Evolutionary conservation across 2,797 vertebrate species (phyloP), one percentile per base, ranked within the genome.

Genomic region (Halcyon smyrnensis): DNA sequence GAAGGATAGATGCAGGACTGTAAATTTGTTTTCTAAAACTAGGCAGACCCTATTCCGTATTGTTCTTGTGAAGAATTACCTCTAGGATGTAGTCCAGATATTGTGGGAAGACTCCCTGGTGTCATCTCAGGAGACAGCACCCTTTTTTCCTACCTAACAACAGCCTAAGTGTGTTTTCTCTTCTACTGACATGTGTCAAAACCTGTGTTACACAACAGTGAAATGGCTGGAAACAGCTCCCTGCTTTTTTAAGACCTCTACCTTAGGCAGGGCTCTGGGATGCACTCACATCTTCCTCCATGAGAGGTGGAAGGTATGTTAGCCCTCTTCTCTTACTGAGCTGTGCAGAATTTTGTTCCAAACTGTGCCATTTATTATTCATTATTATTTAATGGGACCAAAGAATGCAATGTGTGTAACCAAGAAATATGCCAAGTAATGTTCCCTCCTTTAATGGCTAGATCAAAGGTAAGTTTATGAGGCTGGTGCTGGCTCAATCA

Each of bases 381-480:
- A 94, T 97, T 96, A 97, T 95, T 96, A 94, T 96, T 97, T 97
- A 96, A 97, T 91, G 84, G 88, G 60, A 96, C 90, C 86, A 91
- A 97, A 94, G 89, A 92, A 96, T 94, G 88, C 96, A 95, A 46
- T 90, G 90, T 87, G 93, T 93, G 93, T 95, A 95, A 96, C 95
- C 93, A 96, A 96, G 95, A 92, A 93, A 92, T 95, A 91, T 91
- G 94, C 95, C 95, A 96, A 95, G 95, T 87, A 97, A 96, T 96
- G 95, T 96, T 97, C 90, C 86, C 89, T 94, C 91, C 75, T 93
- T 96, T 97, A 96, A 97, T 87, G 95, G 89, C 79, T 75, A 83
- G 79, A 89, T 96, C 92, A 94, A 87, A 95, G 86, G 34, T 28
- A 95, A 78, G 81, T 96, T 96, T 97, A 93, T 91, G 95, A 94